These are phyloP conservation scores for Sitta carolinensis DNA, from an alignment of 2,797 vertebrate genomes.

Conservation along the genomic window DNA sequence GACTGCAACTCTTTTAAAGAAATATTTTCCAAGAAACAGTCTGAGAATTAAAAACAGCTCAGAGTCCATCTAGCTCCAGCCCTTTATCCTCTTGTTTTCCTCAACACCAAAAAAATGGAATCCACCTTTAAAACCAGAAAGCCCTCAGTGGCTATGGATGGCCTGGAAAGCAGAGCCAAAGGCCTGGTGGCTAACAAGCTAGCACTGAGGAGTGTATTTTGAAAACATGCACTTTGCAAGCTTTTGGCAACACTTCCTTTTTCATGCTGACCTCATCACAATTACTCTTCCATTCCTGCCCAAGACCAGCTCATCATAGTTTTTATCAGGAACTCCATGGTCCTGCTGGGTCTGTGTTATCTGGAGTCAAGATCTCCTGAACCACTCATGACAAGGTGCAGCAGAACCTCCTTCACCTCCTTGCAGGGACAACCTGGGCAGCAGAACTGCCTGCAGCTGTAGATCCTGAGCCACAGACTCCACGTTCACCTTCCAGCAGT, in stretches of 20 bases:
- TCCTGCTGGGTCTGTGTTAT: neutral
- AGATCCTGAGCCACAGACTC: neutral
- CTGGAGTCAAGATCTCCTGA: neutral
- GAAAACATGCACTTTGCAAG: neutral
- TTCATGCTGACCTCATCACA: accelerated
- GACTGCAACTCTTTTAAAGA: neutral
- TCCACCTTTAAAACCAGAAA: neutral
- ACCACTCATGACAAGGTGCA: neutral
- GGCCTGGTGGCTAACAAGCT: neutral
- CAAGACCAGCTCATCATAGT: neutral
- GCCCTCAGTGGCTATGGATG: neutral
- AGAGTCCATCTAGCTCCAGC: neutral
- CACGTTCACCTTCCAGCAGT: neutral
- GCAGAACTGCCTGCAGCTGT: neutral
- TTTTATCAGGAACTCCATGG: neutral
- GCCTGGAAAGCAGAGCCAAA: neutral
- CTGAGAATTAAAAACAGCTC: constrained; percentile 2
- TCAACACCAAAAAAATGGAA: neutral
- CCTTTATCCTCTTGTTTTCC: neutral
- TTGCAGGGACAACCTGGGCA: neutral
- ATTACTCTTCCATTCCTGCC: neutral
- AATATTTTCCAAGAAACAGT: neutral
- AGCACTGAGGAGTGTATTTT: neutral
- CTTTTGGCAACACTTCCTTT: neutral
- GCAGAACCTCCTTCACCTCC: neutral